phyloP scores from a whole-genome alignment of 2,113 vertebrate genomes.

The Corythornis cristatus region DNA sequence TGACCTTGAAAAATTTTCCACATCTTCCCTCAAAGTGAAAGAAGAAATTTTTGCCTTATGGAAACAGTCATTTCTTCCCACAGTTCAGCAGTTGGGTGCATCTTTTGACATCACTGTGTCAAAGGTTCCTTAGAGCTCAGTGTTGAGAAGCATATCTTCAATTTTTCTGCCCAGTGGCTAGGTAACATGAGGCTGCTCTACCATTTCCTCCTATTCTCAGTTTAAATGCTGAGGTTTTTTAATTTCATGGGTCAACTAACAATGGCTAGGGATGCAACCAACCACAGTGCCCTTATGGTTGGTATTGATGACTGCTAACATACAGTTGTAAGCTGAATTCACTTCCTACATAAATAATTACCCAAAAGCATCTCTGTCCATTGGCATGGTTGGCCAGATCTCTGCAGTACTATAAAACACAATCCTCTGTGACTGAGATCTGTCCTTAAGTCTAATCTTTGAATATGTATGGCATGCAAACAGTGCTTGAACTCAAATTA shows the following conservation, averaged over 20 bases:
- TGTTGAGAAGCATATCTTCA: neutral
- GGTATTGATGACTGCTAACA: neutral
- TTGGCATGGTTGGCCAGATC: neutral
- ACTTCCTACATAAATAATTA: neutral
- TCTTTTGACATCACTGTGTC: neutral
- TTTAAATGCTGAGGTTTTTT: neutral
- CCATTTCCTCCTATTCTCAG: neutral
- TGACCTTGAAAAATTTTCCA: neutral
- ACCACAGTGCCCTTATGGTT: neutral
- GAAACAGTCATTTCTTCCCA: neutral
- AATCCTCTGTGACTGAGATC: neutral
- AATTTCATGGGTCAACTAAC: neutral
- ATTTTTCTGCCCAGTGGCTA: rapidly evolving
- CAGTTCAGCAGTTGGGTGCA: neutral
- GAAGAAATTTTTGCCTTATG: neutral
- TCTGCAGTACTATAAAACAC: neutral
- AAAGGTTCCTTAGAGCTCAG: neutral
- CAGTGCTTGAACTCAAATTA: neutral
- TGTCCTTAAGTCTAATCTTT: neutral
- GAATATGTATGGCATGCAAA: neutral
- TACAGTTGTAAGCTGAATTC: neutral
- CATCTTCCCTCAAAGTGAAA: neutral
- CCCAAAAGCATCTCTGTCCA: neutral
- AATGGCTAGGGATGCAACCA: neutral
- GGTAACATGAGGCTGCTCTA: neutral